These are phyloP conservation scores for Procambarus clarkii DNA, from an alignment of 1,140 invertebrate genomes.

Conservation along the genomic window DNA sequence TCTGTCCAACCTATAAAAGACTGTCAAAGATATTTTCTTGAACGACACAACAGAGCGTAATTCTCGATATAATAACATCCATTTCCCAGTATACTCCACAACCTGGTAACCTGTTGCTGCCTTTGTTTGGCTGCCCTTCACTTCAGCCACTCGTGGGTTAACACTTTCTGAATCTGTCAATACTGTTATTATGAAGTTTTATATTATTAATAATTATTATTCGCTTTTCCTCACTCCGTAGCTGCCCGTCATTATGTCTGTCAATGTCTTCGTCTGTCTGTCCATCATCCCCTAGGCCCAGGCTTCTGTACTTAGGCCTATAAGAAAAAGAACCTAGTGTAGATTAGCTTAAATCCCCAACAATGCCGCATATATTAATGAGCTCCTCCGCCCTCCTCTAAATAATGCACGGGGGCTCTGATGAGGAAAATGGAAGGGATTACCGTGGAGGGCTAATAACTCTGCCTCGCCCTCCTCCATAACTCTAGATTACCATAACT, in stretches of 20 bases:
- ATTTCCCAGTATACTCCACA: too few species aligned
- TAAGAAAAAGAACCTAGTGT: conserved; percentile 5
- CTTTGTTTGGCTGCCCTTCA: too few species aligned
- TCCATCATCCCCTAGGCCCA: too few species aligned
- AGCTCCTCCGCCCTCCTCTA: conserved; percentile 30
- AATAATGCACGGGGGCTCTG: conserved; percentile 41
- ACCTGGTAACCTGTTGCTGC: too few species aligned
- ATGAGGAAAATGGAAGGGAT: conserved; percentile 51
- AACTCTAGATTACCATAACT: conserved; percentile 51
- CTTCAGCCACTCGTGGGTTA: too few species aligned
- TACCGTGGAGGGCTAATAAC: conserved; percentile 51
- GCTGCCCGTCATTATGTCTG: background rate
- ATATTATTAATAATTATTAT: too few species aligned
- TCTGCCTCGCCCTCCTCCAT: conserved; percentile 34
- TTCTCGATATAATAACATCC: too few species aligned
- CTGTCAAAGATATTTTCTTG: too few species aligned
- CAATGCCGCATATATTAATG: conserved; percentile 50
- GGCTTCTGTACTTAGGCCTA: conserved; percentile 17
- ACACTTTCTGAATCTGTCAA: too few species aligned
- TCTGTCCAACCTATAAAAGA: too few species aligned
- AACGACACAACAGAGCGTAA: too few species aligned
- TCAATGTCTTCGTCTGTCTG: background rate
- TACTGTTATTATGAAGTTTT: too few species aligned
- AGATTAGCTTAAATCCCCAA: conserved; percentile 50
- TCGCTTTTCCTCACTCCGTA: background rate